Conservation (phyloP, 1,140 invertebrate genomes). For the Portunus trituberculatus region DNA sequence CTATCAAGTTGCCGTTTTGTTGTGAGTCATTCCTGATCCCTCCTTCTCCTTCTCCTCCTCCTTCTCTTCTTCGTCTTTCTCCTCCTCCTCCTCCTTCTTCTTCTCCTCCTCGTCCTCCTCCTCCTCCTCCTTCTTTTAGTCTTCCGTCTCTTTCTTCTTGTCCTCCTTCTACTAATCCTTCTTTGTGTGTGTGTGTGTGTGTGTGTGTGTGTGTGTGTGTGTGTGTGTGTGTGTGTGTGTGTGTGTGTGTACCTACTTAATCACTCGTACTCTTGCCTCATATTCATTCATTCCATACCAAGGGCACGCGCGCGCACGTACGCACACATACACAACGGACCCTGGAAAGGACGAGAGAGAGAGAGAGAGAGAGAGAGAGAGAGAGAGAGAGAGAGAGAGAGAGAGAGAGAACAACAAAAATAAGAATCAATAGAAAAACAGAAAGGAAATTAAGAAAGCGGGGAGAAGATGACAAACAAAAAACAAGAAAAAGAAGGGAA, state of each 20-base stretch:
- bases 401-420: slow-evolving; percentile 36
- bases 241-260: too few species aligned
- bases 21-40: neutral
- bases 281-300: too few species aligned
- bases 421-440: neutral
- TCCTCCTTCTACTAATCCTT: neutral
- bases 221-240: too few species aligned
- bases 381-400: slow-evolving; percentile 57
- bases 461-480: neutral
- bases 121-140: neutral
- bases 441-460: neutral
- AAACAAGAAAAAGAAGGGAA: neutral
- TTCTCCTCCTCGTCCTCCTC: neutral
- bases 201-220: neutral
- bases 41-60: neutral
- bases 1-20: neutral
- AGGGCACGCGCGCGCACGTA: too few species aligned
- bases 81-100: neutral
- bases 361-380: slow-evolving; percentile 38
- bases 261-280: too few species aligned
- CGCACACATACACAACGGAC: too few species aligned
- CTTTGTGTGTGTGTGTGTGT: neutral
- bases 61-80: neutral
- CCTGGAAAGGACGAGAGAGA: too few species aligned
- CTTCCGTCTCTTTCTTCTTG: neutral